Conservation (phyloP, 2,113 vertebrate species). For the Chunga burmeisteri region DNA sequence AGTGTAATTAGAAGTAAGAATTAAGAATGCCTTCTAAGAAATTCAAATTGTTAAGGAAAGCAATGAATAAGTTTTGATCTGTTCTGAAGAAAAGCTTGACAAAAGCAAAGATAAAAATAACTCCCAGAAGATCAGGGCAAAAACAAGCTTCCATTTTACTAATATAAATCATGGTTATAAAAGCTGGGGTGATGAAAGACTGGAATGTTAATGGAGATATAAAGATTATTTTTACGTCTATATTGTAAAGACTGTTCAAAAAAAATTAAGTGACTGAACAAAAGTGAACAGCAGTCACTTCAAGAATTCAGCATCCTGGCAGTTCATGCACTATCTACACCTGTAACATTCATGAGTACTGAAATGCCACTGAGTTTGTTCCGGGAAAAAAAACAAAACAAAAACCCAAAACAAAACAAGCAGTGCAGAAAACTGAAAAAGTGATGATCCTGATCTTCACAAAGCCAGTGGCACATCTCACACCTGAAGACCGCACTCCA, state of each 20-base stretch:
- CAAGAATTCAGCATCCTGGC: not conserved
- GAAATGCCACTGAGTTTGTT: not conserved
- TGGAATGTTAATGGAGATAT: not conserved
- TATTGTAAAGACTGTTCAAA: not conserved
- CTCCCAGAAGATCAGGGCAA: not conserved
- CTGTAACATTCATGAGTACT: not conserved
- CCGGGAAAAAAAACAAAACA: not conserved
- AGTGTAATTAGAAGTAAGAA: not conserved
- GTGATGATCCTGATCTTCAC: not conserved
- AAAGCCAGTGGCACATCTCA: not conserved
- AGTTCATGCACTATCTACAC: not conserved
- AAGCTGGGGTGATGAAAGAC: not conserved
- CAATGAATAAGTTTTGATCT: not conserved
- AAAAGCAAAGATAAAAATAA: not conserved
- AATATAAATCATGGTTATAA: not conserved
- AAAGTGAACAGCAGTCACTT: not conserved
- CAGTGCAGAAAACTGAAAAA: not conserved
- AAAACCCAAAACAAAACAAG: not conserved
- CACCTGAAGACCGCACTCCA: not conserved
- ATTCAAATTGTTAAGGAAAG: not conserved
- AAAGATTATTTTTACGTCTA: not conserved
- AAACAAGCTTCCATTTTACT: not conserved
- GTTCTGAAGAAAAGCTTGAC: not conserved
- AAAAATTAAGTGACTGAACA: not conserved
- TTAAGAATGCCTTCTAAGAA: not conserved